phyloP scores from a whole-genome alignment of 2,113 vertebrate species.

The Triplophysa tibetana region DNA sequence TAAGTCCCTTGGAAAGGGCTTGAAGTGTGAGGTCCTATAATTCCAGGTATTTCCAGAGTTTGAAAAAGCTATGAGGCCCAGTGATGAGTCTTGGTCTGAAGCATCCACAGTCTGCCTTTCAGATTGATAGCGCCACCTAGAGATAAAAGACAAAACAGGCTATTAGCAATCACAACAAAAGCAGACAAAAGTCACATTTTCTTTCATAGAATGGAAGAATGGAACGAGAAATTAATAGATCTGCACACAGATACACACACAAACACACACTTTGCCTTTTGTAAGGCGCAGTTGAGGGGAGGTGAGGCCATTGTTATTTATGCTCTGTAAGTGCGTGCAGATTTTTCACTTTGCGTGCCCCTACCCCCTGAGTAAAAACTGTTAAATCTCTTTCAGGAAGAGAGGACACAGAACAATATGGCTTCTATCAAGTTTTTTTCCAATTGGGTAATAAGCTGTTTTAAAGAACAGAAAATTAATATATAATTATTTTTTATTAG shows the following conservation, averaged over 20 bases:
- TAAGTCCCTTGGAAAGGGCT: slow-evolving; percentile 59
- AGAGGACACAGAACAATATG: slow-evolving; percentile 66
- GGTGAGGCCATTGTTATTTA: slow-evolving; percentile 51
- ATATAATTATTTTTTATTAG: slow-evolving; percentile 74
- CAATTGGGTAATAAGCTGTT: slow-evolving; percentile 71
- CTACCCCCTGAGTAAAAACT: slow-evolving; percentile 52
- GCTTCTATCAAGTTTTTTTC: slow-evolving; percentile 69
- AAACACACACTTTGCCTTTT: slow-evolving; percentile 26
- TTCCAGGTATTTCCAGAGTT: slow-evolving; percentile 77
- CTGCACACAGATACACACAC: slow-evolving; percentile 45
- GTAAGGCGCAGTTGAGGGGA: slow-evolving; percentile 26
- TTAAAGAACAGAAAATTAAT: slow-evolving; percentile 73
- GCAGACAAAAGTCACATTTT: neutral
- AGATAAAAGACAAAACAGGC: slow-evolving; percentile 47
- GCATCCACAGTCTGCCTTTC: slow-evolving; percentile 68
- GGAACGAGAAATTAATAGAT: slow-evolving; percentile 53
- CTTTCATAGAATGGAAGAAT: slow-evolving; percentile 1
- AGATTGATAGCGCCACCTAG: slow-evolving; percentile 67
- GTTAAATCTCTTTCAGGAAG: slow-evolving; percentile 65
- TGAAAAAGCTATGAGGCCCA: slow-evolving; percentile 68
- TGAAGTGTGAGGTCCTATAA: slow-evolving; percentile 71
- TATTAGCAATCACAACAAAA: slow-evolving; percentile 15
- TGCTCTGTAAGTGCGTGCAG: slow-evolving; percentile 48
- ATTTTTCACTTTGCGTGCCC: slow-evolving; percentile 49
- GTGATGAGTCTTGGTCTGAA: slow-evolving; percentile 61